Evolutionary conservation across 2,113 vertebrate genomes (phyloP).

Genomic region (Phalacrocorax carbo): DNA sequence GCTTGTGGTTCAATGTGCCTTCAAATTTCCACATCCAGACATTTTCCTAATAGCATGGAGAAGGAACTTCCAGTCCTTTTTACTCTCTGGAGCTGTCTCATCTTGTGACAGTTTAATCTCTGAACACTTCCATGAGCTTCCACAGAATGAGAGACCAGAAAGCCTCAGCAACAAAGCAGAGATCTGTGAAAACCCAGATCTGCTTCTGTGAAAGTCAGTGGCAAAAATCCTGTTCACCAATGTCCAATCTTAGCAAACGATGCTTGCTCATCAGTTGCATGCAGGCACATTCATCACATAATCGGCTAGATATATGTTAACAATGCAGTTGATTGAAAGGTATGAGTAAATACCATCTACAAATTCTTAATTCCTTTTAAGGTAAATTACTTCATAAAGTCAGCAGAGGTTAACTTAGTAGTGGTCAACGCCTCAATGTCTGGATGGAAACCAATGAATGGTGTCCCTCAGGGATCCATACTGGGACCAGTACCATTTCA

Average conservation of each 20-base stretch:
- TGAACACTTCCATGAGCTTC: neutral
- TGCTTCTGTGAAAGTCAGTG: neutral
- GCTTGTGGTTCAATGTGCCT: neutral
- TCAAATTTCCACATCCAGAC: neutral
- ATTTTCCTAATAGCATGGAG: neutral
- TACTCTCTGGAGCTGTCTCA: neutral
- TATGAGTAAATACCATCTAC: neutral
- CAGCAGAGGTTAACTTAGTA: neutral
- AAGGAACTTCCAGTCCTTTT: neutral
- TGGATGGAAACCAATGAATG: accelerated
- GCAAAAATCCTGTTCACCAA: neutral
- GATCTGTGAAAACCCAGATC: neutral
- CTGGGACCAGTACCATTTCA: neutral
- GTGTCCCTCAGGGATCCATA: neutral
- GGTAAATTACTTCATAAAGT: neutral
- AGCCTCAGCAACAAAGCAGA: neutral
- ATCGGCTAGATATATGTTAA: neutral
- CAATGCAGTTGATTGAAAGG: neutral
- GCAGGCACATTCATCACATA: neutral
- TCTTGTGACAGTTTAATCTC: neutral
- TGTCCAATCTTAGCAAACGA: neutral
- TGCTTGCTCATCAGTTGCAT: neutral
- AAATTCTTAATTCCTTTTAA: neutral
- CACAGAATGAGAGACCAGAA: neutral
- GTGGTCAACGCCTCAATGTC: neutral